Evolutionary conservation across 2,888 invertebrate species (phyloP), one percentile per base, ranked within the genome.

Genomic region (Cybosia mesomella): DNA sequence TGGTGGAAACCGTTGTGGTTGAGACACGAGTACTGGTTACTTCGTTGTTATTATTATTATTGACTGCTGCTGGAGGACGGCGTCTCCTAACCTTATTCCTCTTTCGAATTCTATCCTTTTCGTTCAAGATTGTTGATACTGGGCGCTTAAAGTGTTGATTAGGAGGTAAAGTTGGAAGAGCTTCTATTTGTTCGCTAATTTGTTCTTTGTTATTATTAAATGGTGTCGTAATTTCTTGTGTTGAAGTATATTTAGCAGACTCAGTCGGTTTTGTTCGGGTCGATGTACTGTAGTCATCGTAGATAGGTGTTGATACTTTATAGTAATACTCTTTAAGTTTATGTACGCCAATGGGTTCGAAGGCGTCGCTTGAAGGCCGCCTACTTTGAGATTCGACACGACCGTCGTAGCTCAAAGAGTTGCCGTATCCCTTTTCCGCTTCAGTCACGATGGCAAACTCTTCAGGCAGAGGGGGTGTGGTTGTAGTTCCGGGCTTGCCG

Each of bases 271-370:
- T 94, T 73, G 91, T 92, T 85, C 93, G 87, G 86, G 90, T 89
- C 71, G 89, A 80, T 24, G 89, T 82, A 69, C 83, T 87, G 55
- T 89, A 85, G 60, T 93, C 92, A 58, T 90, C 89, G 76, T 93
- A 92, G 24, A 86, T 73, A 34, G 94, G 91, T 69, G 94, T 93
- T 62, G 94, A 93, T 64, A 94, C 92, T 80, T 89, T 93, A 68
- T 95, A 94, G 75, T 94, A 95, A 82, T 94, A 94, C 69, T 95
- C 95, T 79, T 93, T 94, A 18, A 94, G 87, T 73, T 94, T 94
- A 72, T 93, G 89, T 70, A 91, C 90, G 68, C 89, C 89, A 74
- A 95, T 93, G 22, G 94, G 94, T 83, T 94, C 93, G 81, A 93
- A 94, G 72, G 94, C 94, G 76, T 94, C 93, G 72, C 91, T 93